Base-by-base conservation (phyloP, 2,113 vertebrate species). In the Halcyon senegalensis region DNA sequence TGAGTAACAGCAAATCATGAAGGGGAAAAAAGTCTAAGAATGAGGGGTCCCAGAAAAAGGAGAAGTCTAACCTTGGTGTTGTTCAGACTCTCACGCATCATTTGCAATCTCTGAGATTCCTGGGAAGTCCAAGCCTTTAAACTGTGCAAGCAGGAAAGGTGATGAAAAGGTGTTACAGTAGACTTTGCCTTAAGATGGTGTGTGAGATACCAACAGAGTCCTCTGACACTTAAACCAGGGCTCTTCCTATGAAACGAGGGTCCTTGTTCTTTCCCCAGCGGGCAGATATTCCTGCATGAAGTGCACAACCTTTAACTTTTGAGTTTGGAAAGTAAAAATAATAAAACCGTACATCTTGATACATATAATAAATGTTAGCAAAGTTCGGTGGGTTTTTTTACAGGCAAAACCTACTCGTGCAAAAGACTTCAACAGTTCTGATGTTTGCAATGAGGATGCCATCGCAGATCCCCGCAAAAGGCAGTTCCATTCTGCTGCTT, bases 331-430 rank as follows among this genome's bases (percentile, higher is more conserved):
- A 90, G 18, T 33, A 60, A 76, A 44, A 73, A 4, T 5, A 21
- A 35, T 5, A 51, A 62, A 76, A 58, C 12, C 63, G 3, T 79
- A 37, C 5, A 0, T 91, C 77, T 87, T 93, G 30, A 58, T 84
- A 33, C 19, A 62, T 1, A 1, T 87, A 59, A 51, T 33, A 55
- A 46, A 56, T 69, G 88, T 76, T 86, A 58, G 11, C 27, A 69
- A 48, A 8, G 9, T 62, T 96, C 75, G 66, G 2, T 89, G 80
- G 12, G 2, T 5, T 35, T 2, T 92, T 94, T 88, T 72, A n/a
- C 92, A 99, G 99, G 95, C 84, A 15, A 97, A 93, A 41, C 89
- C 95, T 93, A 66, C 95, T 66, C 76, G 56, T 83, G 96, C 89
- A 28, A 97, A 96, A 96, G 95, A 83, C 31, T 95, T 94, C 7